A percentile compares a stretch with the other conserved stretches of the same genome.
Conservation (phyloP, 2,797 vertebrate species). For the Coranthus polyacanthus region DNA sequence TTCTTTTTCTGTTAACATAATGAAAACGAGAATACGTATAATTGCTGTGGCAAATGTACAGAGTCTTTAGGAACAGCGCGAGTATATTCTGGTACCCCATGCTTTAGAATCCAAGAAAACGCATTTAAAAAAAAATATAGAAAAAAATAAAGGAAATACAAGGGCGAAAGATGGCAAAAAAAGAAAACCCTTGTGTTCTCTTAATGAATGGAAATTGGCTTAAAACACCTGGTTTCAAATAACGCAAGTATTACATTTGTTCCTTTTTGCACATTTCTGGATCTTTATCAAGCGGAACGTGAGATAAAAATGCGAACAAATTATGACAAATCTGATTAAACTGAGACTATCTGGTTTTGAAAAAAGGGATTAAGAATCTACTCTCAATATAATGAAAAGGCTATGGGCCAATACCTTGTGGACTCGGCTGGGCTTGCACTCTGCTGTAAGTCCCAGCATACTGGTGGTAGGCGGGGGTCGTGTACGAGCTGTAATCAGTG, state of each 20-base stretch:
- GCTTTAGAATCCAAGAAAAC: neutral
- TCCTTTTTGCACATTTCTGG: neutral
- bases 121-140: too few species aligned
- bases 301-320: neutral
- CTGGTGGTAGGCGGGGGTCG: conserved; percentile 94
- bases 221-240: neutral
- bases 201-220: neutral
- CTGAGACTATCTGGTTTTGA: too few species aligned
- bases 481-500: conserved; percentile 92
- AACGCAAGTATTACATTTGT: neutral
- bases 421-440: conserved; percentile 90
- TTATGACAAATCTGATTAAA: neutral
- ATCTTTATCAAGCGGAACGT: neutral
- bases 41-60: neutral
- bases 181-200: neutral
- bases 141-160: too few species aligned
- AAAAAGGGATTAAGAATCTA: neutral
- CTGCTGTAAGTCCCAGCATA: conserved; percentile 95
- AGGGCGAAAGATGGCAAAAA: neutral
- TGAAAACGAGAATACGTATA: neutral
- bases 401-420: conserved; percentile 88
- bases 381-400: neutral
- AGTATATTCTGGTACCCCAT: neutral
- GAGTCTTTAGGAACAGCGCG: neutral
- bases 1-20: conserved; percentile 90